Percentiles rank a stretch among this genome's conserved stretches.
Evolutionary conservation across 64 coral and sea anemone genomes (phyloP).

Genomic region (Astreopora myriophthalma): DNA sequence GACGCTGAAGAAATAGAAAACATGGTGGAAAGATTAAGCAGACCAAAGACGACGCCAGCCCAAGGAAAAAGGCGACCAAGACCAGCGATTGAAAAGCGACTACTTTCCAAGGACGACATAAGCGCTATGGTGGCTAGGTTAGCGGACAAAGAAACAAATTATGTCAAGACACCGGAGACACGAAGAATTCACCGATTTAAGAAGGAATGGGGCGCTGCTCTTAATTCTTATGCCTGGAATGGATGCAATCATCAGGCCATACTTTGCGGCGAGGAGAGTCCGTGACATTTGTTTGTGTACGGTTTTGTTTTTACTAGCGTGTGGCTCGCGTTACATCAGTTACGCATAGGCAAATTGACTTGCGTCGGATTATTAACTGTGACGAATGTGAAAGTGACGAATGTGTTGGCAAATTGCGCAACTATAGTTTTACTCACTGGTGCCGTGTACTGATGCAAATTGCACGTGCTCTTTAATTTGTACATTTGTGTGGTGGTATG

Average conservation of each 20-base stretch:
- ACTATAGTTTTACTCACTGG: too few species aligned
- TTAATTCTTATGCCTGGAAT: conserved; percentile 97
- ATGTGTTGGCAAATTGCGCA: not conserved
- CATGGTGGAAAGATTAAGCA: conserved; percentile 73
- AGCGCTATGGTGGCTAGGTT: conserved; percentile 72
- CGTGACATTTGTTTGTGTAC: too few species aligned
- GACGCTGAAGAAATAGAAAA: conserved; percentile 64
- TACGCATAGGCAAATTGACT: too few species aligned
- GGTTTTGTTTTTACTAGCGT: not conserved
- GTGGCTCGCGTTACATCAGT: too few species aligned
- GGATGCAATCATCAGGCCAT: conserved; percentile 95
- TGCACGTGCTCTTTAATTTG: too few species aligned
- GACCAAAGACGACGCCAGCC: conserved; percentile 60
- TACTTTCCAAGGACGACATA: conserved; percentile 65
- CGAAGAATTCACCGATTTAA: conserved; percentile 71
- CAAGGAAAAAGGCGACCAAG: conserved; percentile 36
- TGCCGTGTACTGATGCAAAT: too few species aligned
- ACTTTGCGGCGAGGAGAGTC: conserved; percentile 94
- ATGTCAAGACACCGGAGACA: conserved; percentile 77
- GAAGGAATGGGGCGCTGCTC: conserved; percentile 80
- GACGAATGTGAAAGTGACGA: too few species aligned
- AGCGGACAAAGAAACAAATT: conserved; percentile 76
- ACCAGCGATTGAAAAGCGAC: conserved; percentile 67
- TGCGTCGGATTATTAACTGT: too few species aligned
- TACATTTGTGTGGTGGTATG: too few species aligned